phyloP scores from a whole-genome alignment of 2,797 vertebrate species.

The Argyrosomus regius region DNA sequence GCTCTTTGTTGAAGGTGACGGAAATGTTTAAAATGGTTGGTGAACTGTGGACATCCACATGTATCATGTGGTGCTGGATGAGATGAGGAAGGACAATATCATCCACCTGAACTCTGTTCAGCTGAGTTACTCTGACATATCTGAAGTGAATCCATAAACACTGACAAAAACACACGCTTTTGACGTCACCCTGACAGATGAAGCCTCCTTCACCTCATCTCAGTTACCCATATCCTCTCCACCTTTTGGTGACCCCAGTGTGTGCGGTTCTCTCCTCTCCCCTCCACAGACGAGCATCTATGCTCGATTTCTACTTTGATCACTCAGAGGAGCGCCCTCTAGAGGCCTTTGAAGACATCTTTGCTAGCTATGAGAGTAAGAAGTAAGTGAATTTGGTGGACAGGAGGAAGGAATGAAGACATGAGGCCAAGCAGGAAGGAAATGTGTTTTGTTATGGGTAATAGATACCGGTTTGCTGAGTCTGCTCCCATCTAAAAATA shows the following conservation, averaged over 20 bases:
- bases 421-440: conserved; percentile 79
- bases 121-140: background rate
- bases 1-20: conserved; percentile 27
- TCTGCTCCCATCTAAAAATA: conserved; percentile 37
- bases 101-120: conserved; percentile 6
- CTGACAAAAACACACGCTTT: conserved; percentile 1
- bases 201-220: conserved; percentile 60
- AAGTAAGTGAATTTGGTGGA: conserved; percentile 93
- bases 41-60: conserved; percentile 45
- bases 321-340: conserved; percentile 96
- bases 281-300: conserved; percentile 92
- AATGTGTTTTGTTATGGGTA: conserved; percentile 38
- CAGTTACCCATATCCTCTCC: conserved; percentile 61
- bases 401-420: conserved; percentile 62
- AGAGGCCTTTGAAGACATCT: conserved; percentile 98
- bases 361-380: conserved; percentile 98
- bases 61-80: conserved; percentile 49
- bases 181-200: background rate
- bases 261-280: conserved; percentile 85
- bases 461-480: conserved; percentile 50
- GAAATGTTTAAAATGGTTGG: conserved; percentile 41
- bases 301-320: conserved; percentile 99
- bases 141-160: conserved; percentile 8
- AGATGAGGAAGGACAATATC: conserved; percentile 57
- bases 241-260: conserved; percentile 80